These are phyloP conservation scores for Falco punctatus DNA, from an alignment of 2,113 vertebrate genomes.

Conservation along the genomic window DNA sequence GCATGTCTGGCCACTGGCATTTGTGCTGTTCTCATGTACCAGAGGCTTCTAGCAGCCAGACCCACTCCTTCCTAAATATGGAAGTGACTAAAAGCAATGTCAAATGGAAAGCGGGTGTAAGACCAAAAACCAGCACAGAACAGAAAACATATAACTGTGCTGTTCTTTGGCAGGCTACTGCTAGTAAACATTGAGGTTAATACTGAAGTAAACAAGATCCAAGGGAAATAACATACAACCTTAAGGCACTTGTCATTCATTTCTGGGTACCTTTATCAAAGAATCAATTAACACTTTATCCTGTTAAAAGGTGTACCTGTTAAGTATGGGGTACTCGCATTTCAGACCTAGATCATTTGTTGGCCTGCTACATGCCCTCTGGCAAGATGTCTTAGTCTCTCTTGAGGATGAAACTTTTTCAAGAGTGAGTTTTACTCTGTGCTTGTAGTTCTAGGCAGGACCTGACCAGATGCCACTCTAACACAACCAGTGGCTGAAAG, in stretches of 20 bases:
- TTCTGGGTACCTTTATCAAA: not conserved
- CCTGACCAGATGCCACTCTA: not conserved
- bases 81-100: not conserved
- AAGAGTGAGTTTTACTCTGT: not conserved
- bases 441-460: not conserved
- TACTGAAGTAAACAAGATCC: not conserved
- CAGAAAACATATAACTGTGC: not conserved
- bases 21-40: not conserved
- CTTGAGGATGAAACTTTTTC: not conserved
- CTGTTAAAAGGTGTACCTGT: not conserved
- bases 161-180: not conserved
- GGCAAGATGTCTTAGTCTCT: not conserved
- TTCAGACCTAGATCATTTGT: not conserved
- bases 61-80: not conserved
- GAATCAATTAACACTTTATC: not conserved
- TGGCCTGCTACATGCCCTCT: not conserved
- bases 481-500: not conserved
- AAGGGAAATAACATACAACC: not conserved
- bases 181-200: not conserved
- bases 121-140: not conserved
- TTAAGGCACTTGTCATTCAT: not conserved
- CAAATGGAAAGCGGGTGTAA: not conserved
- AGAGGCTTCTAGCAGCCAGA: not conserved
- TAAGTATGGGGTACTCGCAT: not conserved
- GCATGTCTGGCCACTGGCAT: not conserved